Evolutionary conservation across 1,140 invertebrate species (phyloP).

Genomic region (Tetraneura akinire): DNA sequence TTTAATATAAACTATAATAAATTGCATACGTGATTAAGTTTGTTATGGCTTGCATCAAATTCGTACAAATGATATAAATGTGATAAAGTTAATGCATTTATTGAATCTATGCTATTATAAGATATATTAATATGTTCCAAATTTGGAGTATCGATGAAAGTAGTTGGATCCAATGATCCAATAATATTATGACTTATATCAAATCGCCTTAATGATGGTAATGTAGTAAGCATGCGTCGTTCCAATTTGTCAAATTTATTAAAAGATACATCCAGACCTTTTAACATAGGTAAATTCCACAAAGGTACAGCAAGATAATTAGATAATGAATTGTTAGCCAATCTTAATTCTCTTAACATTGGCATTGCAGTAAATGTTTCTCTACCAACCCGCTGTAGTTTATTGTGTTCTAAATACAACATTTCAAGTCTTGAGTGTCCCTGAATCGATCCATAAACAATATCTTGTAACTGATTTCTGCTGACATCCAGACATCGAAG

Average conservation of each 20-base stretch:
- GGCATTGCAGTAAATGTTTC: conserved; percentile 80
- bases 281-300: conserved; percentile 79
- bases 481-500: conserved; percentile 59
- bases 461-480: conserved; percentile 64
- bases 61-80: conserved; percentile 75
- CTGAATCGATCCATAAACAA: conserved; percentile 72
- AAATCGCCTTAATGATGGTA: conserved; percentile 74
- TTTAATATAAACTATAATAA: conserved; percentile 52
- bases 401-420: conserved; percentile 78
- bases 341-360: conserved; percentile 74
- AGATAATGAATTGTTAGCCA: conserved; percentile 76
- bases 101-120: conserved; percentile 55
- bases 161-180: conserved; percentile 69
- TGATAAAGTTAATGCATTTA: conserved; percentile 65
- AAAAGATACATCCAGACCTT: conserved; percentile 75
- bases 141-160: conserved; percentile 70
- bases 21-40: conserved; percentile 62
- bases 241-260: conserved; percentile 76
- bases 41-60: conserved; percentile 76
- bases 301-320: conserved; percentile 66
- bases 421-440: conserved; percentile 78
- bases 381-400: conserved; percentile 70
- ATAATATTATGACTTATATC: conserved; percentile 80
- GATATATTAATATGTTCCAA: conserved; percentile 66
- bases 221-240: conserved; percentile 69